Evolutionary conservation across 2,888 invertebrate genomes (phyloP).

Genomic region (Oligia strigilis): DNA sequence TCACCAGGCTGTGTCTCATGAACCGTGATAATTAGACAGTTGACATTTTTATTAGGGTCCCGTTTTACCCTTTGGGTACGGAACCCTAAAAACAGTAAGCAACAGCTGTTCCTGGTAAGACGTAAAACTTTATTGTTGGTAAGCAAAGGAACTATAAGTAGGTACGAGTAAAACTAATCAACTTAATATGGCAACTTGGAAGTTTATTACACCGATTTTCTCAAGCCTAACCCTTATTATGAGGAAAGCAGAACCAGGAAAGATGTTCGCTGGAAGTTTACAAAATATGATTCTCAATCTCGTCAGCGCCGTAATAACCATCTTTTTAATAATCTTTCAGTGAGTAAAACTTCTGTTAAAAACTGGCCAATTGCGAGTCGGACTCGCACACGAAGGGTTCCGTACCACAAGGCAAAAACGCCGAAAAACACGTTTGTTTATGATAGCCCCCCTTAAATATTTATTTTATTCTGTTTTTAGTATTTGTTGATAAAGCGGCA

Average conservation of each 20-base stretch:
- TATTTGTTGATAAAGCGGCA: no score
- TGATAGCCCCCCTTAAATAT: no score
- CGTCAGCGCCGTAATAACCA: no score
- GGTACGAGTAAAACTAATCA: background rate
- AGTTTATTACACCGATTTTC: background rate
- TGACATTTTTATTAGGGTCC: no score
- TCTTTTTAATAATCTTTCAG: background rate
- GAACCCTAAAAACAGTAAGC: background rate
- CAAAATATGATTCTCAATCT: background rate
- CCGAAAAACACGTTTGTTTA: no score
- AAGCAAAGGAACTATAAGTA: background rate
- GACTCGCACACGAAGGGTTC: no score
- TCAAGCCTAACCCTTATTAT: background rate
- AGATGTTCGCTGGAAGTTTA: background rate
- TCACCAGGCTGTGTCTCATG: no score
- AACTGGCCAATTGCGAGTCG: no score
- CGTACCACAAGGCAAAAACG: no score
- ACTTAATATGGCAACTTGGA: background rate
- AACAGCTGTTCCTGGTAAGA: conserved; percentile 8
- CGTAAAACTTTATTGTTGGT: conserved; percentile 17
- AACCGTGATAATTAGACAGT: no score
- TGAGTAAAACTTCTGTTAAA: background rate
- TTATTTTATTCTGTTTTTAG: no score
- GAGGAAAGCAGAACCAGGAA: background rate
- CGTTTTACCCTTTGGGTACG: no score